These are phyloP conservation scores for Xiphophorus couchianus DNA, from an alignment of 2,113 vertebrate genomes.

Conservation along the genomic window DNA sequence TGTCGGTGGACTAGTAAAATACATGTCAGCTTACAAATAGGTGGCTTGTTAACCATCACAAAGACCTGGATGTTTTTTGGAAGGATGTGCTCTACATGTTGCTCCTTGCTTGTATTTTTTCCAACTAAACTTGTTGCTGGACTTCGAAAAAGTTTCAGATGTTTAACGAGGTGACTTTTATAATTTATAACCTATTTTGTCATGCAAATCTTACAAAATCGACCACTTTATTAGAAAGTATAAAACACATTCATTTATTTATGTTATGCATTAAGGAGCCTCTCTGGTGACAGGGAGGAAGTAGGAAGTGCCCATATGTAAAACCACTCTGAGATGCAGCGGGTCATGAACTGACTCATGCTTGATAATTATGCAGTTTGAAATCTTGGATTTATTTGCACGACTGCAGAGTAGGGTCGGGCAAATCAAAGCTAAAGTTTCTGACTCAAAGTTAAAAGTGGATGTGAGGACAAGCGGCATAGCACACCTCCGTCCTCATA, in stretches of 20 bases:
- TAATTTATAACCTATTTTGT: no score
- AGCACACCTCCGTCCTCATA: constrained; percentile 19
- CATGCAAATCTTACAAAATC: no score
- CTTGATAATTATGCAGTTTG: constrained; percentile 12
- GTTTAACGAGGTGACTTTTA: no score
- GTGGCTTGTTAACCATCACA: no score
- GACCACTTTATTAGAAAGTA: no score
- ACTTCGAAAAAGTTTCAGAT: no score
- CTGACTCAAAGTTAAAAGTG: constrained; percentile 12
- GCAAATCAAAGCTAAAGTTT: constrained; percentile 33
- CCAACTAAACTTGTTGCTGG: no score
- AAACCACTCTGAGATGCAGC: neutral
- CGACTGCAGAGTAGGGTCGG: neutral
- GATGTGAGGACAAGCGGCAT: constrained; percentile 20
- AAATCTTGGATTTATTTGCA: neutral
- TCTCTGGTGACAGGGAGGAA: neutral
- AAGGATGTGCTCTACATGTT: no score
- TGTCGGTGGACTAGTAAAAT: no score
- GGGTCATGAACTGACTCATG: neutral
- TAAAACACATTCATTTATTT: neutral
- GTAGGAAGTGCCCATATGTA: neutral
- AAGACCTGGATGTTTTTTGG: no score
- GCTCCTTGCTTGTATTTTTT: no score
- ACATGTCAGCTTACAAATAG: no score
- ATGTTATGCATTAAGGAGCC: neutral